Evolutionary conservation across 2,797 vertebrate species (phyloP).

Genomic region (Mergus octosetaceus): DNA sequence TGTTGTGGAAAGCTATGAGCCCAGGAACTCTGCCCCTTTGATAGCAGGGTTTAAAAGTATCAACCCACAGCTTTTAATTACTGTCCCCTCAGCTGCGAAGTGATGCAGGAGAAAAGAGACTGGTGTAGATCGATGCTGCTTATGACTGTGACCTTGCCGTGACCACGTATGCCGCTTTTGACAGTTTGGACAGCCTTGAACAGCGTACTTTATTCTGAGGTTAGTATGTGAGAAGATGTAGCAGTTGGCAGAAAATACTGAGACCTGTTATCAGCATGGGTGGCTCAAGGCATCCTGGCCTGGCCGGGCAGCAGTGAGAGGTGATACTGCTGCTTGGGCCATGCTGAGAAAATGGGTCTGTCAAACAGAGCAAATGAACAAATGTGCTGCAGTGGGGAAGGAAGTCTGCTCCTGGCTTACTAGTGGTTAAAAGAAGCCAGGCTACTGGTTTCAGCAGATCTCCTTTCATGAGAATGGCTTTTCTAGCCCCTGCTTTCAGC

Average conservation of each 20-base stretch:
- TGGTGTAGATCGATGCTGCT: neutral
- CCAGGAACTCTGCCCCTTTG: neutral
- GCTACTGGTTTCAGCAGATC: neutral
- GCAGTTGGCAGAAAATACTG: neutral
- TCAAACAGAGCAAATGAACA: neutral
- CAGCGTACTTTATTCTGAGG: neutral
- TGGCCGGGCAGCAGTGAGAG: neutral
- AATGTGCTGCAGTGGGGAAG: neutral
- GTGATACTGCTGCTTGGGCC: accelerated
- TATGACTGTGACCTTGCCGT: neutral
- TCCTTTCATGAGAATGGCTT: neutral
- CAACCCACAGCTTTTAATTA: neutral
- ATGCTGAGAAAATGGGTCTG: neutral
- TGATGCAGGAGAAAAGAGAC: neutral
- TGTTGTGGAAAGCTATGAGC: neutral
- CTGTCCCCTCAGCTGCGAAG: neutral
- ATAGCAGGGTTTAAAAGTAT: neutral
- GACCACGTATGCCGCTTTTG: neutral
- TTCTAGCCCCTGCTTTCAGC: neutral
- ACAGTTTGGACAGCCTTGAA: neutral
- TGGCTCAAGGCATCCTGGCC: neutral
- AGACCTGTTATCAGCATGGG: accelerated
- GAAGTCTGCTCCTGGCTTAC: neutral
- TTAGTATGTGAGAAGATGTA: neutral
- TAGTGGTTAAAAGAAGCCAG: neutral